A percentile compares a stretch with the other conserved stretches of the same genome.
These are phyloP conservation scores for Drosophila parabipectinata DNA, from an alignment of 1,140 invertebrate genomes.

Conservation along the genomic window DNA sequence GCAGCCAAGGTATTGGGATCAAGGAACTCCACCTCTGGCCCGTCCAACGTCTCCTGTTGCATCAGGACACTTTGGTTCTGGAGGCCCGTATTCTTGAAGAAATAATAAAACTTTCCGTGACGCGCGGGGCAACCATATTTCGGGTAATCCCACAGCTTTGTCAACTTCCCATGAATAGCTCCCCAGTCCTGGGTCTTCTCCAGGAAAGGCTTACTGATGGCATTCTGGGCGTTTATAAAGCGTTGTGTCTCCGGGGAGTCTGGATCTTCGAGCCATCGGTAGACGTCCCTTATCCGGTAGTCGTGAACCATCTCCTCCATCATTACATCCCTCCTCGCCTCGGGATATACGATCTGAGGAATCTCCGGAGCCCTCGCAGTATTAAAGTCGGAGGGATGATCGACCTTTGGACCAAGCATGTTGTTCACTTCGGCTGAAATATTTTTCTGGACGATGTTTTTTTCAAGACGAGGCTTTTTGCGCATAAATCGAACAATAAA, in stretches of 20 bases:
- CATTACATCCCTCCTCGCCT: conserved; percentile 90
- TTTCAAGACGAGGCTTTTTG: neutral
- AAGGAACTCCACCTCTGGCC: conserved; percentile 93
- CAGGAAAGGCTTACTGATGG: conserved; percentile 94
- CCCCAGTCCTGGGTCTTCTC: conserved; percentile 89
- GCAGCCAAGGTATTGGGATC: conserved; percentile 96
- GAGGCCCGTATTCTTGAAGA: conserved; percentile 96
- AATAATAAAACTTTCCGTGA: conserved; percentile 95
- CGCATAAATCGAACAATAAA: neutral
- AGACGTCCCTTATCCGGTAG: conserved; percentile 93
- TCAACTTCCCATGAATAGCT: conserved; percentile 90
- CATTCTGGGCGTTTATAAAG: conserved; percentile 97
- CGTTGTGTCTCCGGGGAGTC: conserved; percentile 95
- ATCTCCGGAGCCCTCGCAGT: neutral
- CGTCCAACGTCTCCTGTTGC: conserved; percentile 92
- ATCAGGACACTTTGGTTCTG: conserved; percentile 99
- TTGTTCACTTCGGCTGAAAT: neutral
- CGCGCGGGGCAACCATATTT: conserved; percentile 95
- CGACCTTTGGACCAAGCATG: conserved; percentile 1
- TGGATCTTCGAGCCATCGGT: conserved; percentile 98
- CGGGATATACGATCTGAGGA: conserved; percentile 87
- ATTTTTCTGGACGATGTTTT: neutral
- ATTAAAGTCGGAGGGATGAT: neutral
- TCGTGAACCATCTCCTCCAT: conserved; percentile 93
- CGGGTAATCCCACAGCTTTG: conserved; percentile 97